Base-by-base conservation (phyloP, 2,113 vertebrate genomes). In the Cisticola juncidis region DNA sequence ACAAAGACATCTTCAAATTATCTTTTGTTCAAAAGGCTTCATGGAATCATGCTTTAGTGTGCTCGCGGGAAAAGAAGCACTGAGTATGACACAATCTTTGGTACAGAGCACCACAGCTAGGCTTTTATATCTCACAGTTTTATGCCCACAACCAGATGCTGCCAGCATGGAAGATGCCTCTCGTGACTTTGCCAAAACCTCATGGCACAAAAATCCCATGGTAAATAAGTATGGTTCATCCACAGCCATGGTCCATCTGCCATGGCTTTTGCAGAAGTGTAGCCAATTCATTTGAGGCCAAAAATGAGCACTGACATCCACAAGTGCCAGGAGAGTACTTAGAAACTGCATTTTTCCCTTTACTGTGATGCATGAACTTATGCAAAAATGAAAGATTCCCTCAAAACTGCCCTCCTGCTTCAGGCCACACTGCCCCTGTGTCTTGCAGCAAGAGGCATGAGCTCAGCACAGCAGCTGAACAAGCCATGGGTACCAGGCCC, bases 61-160 rank as follows among this genome's bases (percentile, higher is more conserved):
- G 26, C 12, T 48, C 0, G 0, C 1, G 2, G n/a, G 18, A 62
- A 71, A n/a, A 31, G 6, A 6, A 44, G 3, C 25, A 20, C 11
- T 9, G 4, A 25, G 10, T 51, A 28, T 9, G 29, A 31, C 28
- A 57, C 23, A 79, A 23, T 3, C 7, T 65, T 79, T 79, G 28
- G 19, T 45, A 61, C 33, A 45, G 40, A n/a, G 31, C 14, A 9
- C 38, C 0, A 0, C 19, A 64, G 31, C 20, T 3, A 9, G 57
- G 4, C 6, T 26, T 65, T 65, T 70, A 28, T 6, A 0, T 54
- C 35, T 69, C n/a, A 33, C 64, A 35, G 16, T 35, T 74, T 80
- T 91, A 64, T 72, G 12, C 5, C 26, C 21, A 42, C 23, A 51
- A 4, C 9, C 2, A 3, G 15, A 8, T 58, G 9, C 47, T 66